Evolutionary conservation across 2,113 vertebrate species (phyloP), one percentile per base, ranked within the genome.

Genomic region (Daubentonia madagascariensis): DNA sequence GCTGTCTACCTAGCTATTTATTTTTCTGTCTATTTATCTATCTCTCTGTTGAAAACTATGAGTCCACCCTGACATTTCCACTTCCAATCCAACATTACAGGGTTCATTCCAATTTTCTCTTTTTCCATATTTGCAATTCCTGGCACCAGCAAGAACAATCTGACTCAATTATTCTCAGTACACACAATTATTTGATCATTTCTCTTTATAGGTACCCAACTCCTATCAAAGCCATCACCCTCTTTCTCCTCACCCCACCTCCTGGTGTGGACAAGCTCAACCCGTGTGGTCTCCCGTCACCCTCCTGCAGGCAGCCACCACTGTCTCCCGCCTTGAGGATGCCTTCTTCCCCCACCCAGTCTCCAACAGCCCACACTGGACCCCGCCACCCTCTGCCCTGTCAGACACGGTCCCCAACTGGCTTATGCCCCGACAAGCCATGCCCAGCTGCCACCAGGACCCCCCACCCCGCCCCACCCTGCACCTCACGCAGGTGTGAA

Each of bases 161-260:
- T 35, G 40, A 48, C 10, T 72, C 37, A 84, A 0, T n/a, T 40
- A 32, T n/a, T 91, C 50, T 68, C 43, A 72, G 2, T 18, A 43
- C 32, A 75, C 40, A 32, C 7, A 80, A 59, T 57, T 86, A 75
- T 61, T 90, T 95, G 10, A 37, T 54, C 25, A 11, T 52, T 32
- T 91, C 13, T 18, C 20, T 87, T 63, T 28, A 32, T 23, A 22
- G 18, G 3, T 48, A 18, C n/a, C 48, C 25, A 75, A 16, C 9
- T 72, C 18, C 32, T 32, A 12, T 52, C 48, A 20, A 73, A 61
- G 72, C 3, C 8, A 14, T 63, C 37, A 6, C 20, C 43, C 17
- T 7, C 57, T 25, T 76, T 8, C 59, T 48, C 4, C 40, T n/a
- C 4, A 78, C 23, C 0, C 13, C 0, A 6, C 3, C 9, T 4